These are phyloP conservation scores for Eidolon helvum DNA, from an alignment of 2,113 vertebrate species.

Conservation along the genomic window DNA sequence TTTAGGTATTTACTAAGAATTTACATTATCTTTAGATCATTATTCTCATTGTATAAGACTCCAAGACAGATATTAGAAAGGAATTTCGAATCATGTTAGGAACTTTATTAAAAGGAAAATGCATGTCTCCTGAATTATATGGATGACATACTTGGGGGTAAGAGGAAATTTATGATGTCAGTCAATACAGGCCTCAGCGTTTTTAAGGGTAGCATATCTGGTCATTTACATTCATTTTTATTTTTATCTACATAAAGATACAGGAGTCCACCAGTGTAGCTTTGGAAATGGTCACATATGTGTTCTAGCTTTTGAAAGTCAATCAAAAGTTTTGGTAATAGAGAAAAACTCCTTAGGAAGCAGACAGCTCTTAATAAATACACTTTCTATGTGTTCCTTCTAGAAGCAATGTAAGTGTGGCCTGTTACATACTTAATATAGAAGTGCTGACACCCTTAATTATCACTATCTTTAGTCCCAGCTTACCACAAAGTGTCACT, in stretches of 20 bases:
- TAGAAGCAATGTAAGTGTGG: neutral
- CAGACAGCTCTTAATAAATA: neutral
- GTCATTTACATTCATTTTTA: neutral
- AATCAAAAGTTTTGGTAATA: neutral
- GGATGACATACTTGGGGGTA: neutral
- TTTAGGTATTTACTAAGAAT: slow-evolving; percentile 24
- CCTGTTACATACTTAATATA: neutral
- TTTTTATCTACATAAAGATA: neutral
- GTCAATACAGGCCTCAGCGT: neutral
- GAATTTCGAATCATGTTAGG: neutral
- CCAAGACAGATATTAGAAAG: neutral
- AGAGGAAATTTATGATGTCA: neutral
- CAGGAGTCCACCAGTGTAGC: neutral
- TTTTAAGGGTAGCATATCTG: neutral
- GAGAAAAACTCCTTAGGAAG: neutral
- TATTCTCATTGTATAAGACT: neutral
- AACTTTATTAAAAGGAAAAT: neutral
- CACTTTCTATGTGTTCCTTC: neutral
- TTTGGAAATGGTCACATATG: neutral
- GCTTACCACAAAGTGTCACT: neutral
- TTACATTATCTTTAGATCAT: neutral
- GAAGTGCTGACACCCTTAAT: slow-evolving; percentile 11
- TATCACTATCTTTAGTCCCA: neutral
- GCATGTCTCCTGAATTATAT: neutral
- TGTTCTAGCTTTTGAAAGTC: neutral